Base-by-base conservation (phyloP, 2,888 invertebrate species). In the Entomobrya multifasciata region DNA sequence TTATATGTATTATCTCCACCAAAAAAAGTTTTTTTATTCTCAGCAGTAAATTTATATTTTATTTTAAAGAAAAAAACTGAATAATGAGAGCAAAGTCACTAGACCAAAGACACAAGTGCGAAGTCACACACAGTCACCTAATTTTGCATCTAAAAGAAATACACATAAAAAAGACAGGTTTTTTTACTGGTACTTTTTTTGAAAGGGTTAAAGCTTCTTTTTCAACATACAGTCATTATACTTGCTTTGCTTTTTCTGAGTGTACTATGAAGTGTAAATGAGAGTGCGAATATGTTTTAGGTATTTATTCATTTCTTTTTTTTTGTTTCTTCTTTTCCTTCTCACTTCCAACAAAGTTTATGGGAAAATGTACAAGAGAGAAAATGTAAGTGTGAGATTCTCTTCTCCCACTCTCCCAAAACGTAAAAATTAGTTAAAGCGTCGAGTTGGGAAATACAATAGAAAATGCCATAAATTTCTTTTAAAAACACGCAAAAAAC, bases 401-500 rank as follows among this genome's bases (percentile, higher is more conserved):
- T 22, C 15, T n/a, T 72, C 8, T 22, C 22, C 25, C n/a, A 36
- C 17, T 41, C 36, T 36, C 57, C 17, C 4, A 70, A 80, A 70
- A 47, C 55, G 36, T 67, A 80, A 80, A 81, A 60, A 72, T 72
- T 44, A 70, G 67, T 70, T 72, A 70, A 82, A 74, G 82, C 72
- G 82, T 74, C 49, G 74, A 76, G 82, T 49, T 62, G 62, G 82
- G 82, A 82, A 82, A 74, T 82, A 82, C 74, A 74, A 82, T 82
- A 65, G 82, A 82, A 72, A 74, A 82, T 82, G 74, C 82, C 27
- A 82, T 82, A 82, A 82, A 82, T 82, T 82, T 82, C 74, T 62
- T 76, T 52, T 67, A 44, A 57, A 57, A 76, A 77, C 6, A 74
- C 57, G 15, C 22, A 47, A 30, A 44, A 27, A 52, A 20, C 15